Conservation (phyloP, 2,113 vertebrate species). For the Scolopax mira region DNA sequence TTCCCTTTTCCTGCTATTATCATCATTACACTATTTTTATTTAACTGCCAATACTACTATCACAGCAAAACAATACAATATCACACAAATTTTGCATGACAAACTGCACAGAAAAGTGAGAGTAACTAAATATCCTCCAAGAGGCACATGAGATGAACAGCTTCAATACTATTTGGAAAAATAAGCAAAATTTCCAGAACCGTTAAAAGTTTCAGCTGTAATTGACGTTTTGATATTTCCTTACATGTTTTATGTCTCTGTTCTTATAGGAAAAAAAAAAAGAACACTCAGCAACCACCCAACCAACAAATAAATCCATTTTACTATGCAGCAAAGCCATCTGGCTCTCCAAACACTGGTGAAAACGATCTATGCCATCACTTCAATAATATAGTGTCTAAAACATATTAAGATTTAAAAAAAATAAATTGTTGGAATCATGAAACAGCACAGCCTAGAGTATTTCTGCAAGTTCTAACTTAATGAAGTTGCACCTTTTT, state of each 20-base stretch:
- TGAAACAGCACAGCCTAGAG: neutral
- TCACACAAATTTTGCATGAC: neutral
- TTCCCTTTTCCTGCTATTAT: neutral
- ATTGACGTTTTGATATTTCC: neutral
- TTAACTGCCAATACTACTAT: neutral
- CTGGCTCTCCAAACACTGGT: neutral
- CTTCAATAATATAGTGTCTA: neutral
- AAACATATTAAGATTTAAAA: neutral
- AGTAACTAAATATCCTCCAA: neutral
- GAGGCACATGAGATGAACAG: neutral
- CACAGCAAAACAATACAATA: neutral
- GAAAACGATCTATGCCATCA: neutral
- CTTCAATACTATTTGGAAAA: neutral
- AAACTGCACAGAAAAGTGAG: neutral
- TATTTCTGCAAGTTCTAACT: neutral
- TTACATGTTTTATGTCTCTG: neutral
- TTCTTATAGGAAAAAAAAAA: neutral
- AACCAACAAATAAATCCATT: neutral
- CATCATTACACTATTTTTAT: neutral
- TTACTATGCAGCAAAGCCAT: neutral
- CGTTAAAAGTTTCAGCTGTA: neutral
- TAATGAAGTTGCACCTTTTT: neutral
- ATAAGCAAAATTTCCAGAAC: neutral
- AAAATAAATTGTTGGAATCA: neutral
- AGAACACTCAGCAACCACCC: neutral